These are phyloP conservation scores for Arrhamphus sclerolepis DNA, from an alignment of 2,797 vertebrate species.

Conservation along the genomic window DNA sequence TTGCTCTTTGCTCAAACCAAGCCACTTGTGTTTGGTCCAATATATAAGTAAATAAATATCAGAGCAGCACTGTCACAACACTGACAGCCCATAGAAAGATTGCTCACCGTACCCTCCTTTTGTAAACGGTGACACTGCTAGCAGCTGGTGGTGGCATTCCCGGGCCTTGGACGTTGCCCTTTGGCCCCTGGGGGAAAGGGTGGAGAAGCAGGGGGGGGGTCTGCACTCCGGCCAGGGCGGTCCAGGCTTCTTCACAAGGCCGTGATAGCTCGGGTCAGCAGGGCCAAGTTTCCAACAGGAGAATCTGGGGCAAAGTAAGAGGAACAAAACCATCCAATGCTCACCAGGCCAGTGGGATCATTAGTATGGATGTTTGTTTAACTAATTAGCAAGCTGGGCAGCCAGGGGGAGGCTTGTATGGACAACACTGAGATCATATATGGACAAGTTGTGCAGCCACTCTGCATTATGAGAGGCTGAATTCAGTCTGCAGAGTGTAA, in stretches of 20 bases:
- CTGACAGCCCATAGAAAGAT: slow-evolving; percentile 68
- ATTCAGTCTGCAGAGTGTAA: slow-evolving; percentile 8
- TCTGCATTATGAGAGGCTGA: slow-evolving; percentile 24
- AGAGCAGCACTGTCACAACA: slow-evolving; percentile 62
- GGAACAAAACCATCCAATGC: slow-evolving; percentile 88
- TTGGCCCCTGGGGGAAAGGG: slow-evolving; percentile 84
- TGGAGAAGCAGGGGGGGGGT: slow-evolving; percentile 44
- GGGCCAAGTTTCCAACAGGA: slow-evolving; percentile 91
- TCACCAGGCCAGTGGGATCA: slow-evolving; percentile 85
- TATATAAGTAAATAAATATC: slow-evolving; percentile 70
- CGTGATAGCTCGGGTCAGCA: slow-evolving; percentile 90
- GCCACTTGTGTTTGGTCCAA: slow-evolving; percentile 18
- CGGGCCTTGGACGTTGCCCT: slow-evolving; percentile 89
- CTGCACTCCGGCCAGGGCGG: slow-evolving; percentile 90
- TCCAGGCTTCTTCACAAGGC: slow-evolving; percentile 86
- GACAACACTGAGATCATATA: slow-evolving; percentile 66
- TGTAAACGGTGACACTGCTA: slow-evolving; percentile 89
- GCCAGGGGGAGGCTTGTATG: slow-evolving; percentile 84
- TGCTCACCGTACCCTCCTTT: slow-evolving; percentile 80
- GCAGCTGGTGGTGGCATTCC: slow-evolving; percentile 96
- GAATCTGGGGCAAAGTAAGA: slow-evolving; percentile 74
- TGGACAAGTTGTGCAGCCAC: slow-evolving; percentile 56
- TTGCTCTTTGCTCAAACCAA: neutral
- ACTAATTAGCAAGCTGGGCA: slow-evolving; percentile 97
- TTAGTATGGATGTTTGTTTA: slow-evolving; percentile 95